phyloP scores from a whole-genome alignment of 2,888 invertebrate genomes.

The Linnaemya tessellans region DNA sequence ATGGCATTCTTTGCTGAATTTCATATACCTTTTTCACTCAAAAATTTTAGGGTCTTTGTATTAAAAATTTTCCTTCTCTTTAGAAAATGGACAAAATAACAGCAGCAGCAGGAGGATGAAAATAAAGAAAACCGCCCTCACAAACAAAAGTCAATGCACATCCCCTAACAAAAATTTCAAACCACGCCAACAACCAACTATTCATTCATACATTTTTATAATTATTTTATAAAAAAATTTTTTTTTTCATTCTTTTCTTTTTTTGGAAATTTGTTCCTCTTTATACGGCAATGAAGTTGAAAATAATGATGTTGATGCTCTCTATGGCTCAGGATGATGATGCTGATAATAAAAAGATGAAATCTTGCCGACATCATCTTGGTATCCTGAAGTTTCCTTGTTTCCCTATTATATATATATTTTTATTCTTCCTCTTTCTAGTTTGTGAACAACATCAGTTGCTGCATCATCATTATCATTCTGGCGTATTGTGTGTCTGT shows the following conservation, averaged over 20 bases:
- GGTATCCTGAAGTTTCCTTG: slow-evolving; percentile 43
- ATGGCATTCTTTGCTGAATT: background rate
- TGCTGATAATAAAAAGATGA: slow-evolving; percentile 52
- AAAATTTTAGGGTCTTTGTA: slow-evolving; percentile 44
- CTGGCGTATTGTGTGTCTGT: slow-evolving; percentile 32
- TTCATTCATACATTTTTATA: slow-evolving; percentile 39
- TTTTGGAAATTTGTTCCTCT: slow-evolving; percentile 46
- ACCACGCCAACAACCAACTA: background rate
- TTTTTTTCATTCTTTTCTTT: background rate
- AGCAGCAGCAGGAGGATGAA: slow-evolving; percentile 6
- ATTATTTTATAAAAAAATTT: slow-evolving; percentile 16
- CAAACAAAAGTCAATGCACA: slow-evolving; percentile 63
- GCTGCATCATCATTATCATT: slow-evolving; percentile 41
- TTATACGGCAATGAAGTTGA: slow-evolving; percentile 15
- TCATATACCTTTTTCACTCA: background rate
- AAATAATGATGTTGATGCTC: slow-evolving; percentile 31
- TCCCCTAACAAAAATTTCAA: slow-evolving; percentile 48
- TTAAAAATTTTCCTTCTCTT: slow-evolving; percentile 31
- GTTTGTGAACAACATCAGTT: slow-evolving; percentile 63
- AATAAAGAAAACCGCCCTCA: slow-evolving; percentile 55
- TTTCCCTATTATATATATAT: slow-evolving; percentile 32
- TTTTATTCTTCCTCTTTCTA: no score
- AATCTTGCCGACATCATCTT: slow-evolving; percentile 53
- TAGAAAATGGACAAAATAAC: slow-evolving; percentile 13
- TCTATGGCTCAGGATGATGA: slow-evolving; percentile 15